phyloP scores from a whole-genome alignment of 1,140 invertebrate genomes.

The Aphelinus atriplicis region DNA sequence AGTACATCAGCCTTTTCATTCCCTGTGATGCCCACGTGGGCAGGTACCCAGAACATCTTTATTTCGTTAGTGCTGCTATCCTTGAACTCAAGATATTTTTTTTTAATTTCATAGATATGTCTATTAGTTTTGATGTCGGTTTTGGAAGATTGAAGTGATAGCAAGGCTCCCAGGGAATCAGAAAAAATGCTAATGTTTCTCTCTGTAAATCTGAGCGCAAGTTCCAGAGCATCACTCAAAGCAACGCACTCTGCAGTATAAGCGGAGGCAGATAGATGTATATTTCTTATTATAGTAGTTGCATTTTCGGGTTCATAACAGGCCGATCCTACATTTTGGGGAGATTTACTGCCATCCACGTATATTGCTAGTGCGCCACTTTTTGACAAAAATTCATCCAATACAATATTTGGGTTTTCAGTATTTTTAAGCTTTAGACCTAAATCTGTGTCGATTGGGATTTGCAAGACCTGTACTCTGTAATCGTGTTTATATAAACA shows the following conservation, averaged over 20 bases:
- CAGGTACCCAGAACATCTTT: not conserved
- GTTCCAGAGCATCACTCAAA: not conserved
- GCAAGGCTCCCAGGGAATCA: not conserved
- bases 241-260: constrained; percentile 1
- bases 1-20: too few relatives aligned
- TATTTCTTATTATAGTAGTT: not conserved
- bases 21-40: too few relatives aligned
- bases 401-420: too few relatives aligned
- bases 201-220: not conserved
- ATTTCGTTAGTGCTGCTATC: not conserved
- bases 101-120: not conserved
- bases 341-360: not conserved
- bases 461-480: too few relatives aligned
- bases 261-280: too few relatives aligned
- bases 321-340: too few relatives aligned
- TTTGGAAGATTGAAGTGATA: not conserved
- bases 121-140: not conserved
- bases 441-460: too few relatives aligned
- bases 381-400: too few relatives aligned
- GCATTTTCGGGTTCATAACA: too few relatives aligned
- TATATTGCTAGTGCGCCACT: too few relatives aligned
- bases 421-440: too few relatives aligned
- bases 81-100: not conserved
- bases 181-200: not conserved
- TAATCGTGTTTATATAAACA: too few relatives aligned